A percentile compares a stretch with the other conserved stretches of the same genome.
Conservation (phyloP, 2,113 vertebrate species). For the Muntiacus muntjak region DNA sequence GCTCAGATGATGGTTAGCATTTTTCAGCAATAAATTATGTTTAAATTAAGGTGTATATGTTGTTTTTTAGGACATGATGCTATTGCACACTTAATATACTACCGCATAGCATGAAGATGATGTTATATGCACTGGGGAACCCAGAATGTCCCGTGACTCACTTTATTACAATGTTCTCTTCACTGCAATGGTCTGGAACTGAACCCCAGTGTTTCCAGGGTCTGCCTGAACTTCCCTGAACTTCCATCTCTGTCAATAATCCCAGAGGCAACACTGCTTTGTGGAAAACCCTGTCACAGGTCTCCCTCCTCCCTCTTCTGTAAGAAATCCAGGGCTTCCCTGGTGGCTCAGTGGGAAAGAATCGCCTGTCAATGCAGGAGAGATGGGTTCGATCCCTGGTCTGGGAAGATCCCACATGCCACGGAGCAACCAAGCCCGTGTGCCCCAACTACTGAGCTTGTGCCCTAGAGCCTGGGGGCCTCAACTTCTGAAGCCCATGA, state of each 20-base stretch:
- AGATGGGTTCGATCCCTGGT: not conserved
- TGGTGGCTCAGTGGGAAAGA: not conserved
- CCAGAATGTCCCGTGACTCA: not conserved
- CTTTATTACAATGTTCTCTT: not conserved
- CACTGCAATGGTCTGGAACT: not conserved
- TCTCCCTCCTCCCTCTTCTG: not conserved
- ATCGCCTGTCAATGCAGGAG: not conserved
- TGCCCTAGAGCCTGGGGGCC: not conserved
- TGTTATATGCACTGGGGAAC: not conserved
- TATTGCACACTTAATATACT: not conserved
- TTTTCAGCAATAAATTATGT: not conserved
- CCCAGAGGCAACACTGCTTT: not conserved
- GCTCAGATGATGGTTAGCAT: not conserved
- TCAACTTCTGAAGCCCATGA: not conserved
- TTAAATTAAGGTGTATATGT: not conserved
- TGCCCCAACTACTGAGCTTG: not conserved
- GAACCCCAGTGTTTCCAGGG: not conserved
- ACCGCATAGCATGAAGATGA: not conserved
- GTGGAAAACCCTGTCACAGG: not conserved
- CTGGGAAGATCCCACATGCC: not conserved
- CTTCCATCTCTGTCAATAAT: no score
- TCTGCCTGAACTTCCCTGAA: not conserved
- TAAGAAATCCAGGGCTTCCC: not conserved
- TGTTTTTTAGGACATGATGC: not conserved
- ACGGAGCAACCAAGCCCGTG: not conserved